Conservation (phyloP, 2,888 invertebrate genomes). For the Emmelina monodactyla region DNA sequence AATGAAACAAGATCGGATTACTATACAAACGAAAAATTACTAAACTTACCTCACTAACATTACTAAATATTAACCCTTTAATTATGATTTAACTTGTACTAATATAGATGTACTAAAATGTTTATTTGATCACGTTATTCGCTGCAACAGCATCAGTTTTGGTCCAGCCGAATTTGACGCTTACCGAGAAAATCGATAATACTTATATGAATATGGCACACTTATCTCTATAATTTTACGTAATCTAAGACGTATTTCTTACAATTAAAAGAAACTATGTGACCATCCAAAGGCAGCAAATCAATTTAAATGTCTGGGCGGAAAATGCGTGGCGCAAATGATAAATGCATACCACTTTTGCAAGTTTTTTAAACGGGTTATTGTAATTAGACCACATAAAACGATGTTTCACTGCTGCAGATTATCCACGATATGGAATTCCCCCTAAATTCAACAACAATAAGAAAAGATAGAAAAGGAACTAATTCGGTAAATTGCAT, state of each 20-base stretch:
- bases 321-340: too few species aligned
- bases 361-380: too few species aligned
- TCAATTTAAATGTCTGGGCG: too few species aligned
- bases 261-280: too few species aligned
- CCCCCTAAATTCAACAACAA: conserved; percentile 29
- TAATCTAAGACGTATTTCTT: neutral
- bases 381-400: too few species aligned
- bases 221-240: conserved; percentile 1
- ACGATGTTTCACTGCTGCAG: conserved; percentile 19
- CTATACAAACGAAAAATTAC: conserved; percentile 2
- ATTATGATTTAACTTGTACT: conserved; percentile 27
- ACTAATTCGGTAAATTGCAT: conserved; percentile 7
- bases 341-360: too few species aligned
- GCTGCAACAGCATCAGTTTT: neutral
- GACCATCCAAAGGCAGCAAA: too few species aligned
- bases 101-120: conserved; percentile 29
- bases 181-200: neutral
- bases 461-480: conserved; percentile 12
- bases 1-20: conserved; percentile 3
- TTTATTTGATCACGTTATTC: conserved; percentile 9
- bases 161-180: conserved; percentile 1
- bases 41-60: conserved; percentile 16
- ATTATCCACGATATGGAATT: conserved; percentile 30
- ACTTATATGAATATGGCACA: conserved; percentile 1
- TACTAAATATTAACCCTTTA: conserved; percentile 16